Evolutionary conservation across 2,797 vertebrate genomes (phyloP).

Genomic region (Megaceryle alcyon): DNA sequence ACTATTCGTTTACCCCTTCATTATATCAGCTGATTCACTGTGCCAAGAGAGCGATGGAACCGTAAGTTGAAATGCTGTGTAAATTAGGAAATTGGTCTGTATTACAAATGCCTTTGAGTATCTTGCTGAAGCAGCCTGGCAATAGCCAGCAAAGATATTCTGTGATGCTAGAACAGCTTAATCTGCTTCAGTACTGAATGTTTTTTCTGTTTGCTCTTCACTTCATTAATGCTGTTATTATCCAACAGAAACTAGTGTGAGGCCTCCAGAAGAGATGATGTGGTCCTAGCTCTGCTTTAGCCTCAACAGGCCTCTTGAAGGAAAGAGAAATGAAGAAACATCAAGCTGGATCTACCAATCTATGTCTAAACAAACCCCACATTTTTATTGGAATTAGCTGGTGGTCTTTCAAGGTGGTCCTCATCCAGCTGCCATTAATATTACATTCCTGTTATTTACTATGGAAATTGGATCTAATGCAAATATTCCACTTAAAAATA

Average conservation of each 20-base stretch:
- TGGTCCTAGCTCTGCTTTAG: neutral
- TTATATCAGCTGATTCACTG: neutral
- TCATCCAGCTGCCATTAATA: neutral
- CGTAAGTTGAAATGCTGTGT: neutral
- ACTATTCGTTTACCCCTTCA: neutral
- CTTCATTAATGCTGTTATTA: neutral
- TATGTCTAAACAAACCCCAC: neutral
- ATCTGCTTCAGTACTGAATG: neutral
- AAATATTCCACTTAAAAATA: neutral
- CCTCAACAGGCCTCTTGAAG: neutral
- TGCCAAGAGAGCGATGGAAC: neutral
- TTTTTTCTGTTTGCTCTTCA: neutral
- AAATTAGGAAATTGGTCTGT: neutral
- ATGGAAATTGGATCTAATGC: neutral
- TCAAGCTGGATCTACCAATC: neutral
- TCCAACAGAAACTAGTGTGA: neutral
- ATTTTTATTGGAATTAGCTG: neutral
- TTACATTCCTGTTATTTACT: neutral
- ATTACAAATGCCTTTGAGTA: neutral
- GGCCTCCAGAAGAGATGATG: neutral
- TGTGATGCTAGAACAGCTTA: neutral
- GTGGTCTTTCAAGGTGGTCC: neutral
- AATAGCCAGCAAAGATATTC: neutral
- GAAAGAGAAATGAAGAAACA: neutral
- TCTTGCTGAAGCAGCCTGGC: neutral